These are phyloP conservation scores for Hemibagrus wyckioides DNA, from an alignment of 2,113 vertebrate genomes.

Conservation along the genomic window DNA sequence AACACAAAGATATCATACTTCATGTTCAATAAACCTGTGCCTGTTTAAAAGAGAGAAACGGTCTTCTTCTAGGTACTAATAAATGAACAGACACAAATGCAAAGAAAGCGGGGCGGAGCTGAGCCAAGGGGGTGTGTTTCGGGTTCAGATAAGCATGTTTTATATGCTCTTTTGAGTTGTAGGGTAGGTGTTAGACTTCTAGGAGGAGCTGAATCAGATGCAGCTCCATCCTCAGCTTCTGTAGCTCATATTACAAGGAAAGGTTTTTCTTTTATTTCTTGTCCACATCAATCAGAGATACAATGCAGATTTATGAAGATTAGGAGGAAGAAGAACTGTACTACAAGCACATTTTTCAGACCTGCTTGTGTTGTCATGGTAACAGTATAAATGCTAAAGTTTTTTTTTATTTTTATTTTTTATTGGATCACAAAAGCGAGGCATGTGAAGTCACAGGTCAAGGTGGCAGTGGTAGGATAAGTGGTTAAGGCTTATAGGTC, in stretches of 20 bases:
- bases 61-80: neutral
- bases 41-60: neutral
- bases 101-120: too few species aligned
- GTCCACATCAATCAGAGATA: neutral
- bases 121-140: too few species aligned
- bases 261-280: neutral
- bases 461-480: too few species aligned
- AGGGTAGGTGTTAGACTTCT: neutral
- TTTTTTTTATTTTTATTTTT: too few species aligned
- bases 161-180: neutral
- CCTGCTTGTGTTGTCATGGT: neutral
- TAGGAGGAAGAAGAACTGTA: neutral
- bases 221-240: neutral
- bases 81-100: neutral
- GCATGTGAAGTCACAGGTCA: too few species aligned
- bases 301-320: neutral
- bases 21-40: neutral
- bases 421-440: neutral
- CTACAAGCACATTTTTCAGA: neutral
- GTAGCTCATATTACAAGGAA: neutral
- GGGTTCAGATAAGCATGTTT: neutral
- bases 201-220: neutral
- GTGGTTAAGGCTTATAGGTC: too few species aligned
- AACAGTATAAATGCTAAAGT: neutral
- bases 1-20: neutral